A percentile compares a stretch with the other conserved stretches of the same genome.
Conservation (phyloP, 1,140 invertebrate genomes). For the Calosoma granatense region DNA sequence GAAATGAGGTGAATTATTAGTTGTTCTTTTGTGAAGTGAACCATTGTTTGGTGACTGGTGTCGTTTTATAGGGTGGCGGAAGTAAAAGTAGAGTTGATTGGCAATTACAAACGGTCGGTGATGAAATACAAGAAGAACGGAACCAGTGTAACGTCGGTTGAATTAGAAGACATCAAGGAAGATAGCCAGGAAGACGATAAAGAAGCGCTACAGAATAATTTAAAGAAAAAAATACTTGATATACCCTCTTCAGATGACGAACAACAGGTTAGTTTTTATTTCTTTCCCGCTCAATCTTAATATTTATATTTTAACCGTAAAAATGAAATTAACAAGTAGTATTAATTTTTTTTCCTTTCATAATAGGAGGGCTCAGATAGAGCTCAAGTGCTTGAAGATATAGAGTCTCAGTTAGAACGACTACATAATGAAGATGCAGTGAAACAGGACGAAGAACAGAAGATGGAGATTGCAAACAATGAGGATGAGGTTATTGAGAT, state of each 20-base stretch:
- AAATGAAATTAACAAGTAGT: neutral
- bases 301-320: neutral
- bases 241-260: slow-evolving; percentile 33
- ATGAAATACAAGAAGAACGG: slow-evolving; percentile 34
- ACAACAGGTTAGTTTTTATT: no score
- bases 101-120: slow-evolving; percentile 36
- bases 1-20: slow-evolving; percentile 27
- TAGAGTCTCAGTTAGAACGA: slow-evolving; percentile 29
- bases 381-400: slow-evolving; percentile 23
- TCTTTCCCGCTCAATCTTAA: no score
- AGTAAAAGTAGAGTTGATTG: slow-evolving; percentile 37
- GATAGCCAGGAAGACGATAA: neutral
- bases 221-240: slow-evolving; percentile 28
- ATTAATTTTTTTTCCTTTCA: neutral
- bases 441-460: slow-evolving; percentile 1
- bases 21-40: neutral
- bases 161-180: slow-evolving; percentile 11
- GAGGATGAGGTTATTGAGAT: neutral
- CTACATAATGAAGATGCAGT: slow-evolving; percentile 23
- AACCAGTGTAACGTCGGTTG: slow-evolving; percentile 20
- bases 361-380: no score
- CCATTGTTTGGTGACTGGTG: no score
- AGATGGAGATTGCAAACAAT: neutral
- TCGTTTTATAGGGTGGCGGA: slow-evolving; percentile 33
- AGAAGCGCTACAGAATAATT: slow-evolving; percentile 16